Conservation (phyloP, 2,797 vertebrate species). For the Rhynchonycteris naso region DNA sequence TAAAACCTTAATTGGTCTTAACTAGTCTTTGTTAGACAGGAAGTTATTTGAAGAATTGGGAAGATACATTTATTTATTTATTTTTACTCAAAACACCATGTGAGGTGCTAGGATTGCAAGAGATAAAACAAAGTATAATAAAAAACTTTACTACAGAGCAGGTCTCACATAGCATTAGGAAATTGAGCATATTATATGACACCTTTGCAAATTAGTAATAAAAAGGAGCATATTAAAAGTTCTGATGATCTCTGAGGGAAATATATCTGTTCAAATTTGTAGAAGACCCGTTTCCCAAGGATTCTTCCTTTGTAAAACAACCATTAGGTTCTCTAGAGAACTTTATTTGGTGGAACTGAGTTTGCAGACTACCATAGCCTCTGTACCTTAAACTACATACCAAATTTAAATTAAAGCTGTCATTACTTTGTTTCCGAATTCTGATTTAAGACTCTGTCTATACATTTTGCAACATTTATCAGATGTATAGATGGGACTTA, state of each 20-base stretch:
- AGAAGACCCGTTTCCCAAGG: background rate
- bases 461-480: background rate
- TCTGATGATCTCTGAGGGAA: background rate
- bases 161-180: background rate
- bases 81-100: background rate
- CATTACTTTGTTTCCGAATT: background rate
- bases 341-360: background rate
- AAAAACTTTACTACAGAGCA: background rate
- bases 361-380: background rate
- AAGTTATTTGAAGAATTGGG: background rate
- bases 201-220: background rate
- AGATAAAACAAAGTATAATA: background rate
- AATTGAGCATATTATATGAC: background rate
- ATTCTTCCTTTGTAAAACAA: background rate
- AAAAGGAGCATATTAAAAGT: background rate
- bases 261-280: background rate
- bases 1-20: background rate
- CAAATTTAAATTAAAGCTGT: background rate
- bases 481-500: background rate
- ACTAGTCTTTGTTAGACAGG: background rate
- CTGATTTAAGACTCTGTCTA: background rate
- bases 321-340: background rate
- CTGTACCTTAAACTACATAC: background rate
- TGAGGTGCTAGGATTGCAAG: background rate
- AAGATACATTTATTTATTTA: background rate